Percentiles rank a stretch among this genome's conserved stretches.
These are phyloP conservation scores for Mesoclemmys tuberculata DNA, from an alignment of 2,113 vertebrate species.

Conservation along the genomic window DNA sequence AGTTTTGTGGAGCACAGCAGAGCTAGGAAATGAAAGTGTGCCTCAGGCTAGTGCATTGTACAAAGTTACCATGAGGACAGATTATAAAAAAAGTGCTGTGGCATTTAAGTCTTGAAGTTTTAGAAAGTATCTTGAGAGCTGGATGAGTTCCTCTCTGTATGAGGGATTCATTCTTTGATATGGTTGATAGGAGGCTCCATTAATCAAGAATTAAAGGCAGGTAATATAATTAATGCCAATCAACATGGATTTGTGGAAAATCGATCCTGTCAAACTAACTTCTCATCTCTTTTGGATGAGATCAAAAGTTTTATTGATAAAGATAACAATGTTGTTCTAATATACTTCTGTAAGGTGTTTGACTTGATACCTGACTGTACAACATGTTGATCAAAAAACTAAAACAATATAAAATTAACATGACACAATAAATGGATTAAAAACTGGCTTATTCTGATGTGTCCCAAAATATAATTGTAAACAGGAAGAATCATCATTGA, in stretches of 20 bases:
- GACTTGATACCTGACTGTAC: neutral
- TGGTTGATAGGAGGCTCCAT: neutral
- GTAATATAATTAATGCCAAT: neutral
- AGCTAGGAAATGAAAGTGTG: neutral
- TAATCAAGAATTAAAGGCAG: neutral
- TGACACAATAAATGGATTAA: neutral
- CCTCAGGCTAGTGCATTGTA: neutral
- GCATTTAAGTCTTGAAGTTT: neutral
- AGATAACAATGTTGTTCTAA: neutral
- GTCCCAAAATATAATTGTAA: neutral
- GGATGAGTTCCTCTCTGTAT: neutral
- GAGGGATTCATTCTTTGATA: neutral
- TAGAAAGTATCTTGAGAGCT: neutral
- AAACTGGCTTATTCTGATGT: neutral
- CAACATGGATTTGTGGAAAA: neutral
- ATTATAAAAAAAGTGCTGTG: neutral
- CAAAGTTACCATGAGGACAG: neutral
- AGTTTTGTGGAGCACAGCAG: neutral
- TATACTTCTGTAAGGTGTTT: neutral
- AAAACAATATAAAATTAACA: neutral
- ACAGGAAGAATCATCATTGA: neutral
- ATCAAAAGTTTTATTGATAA: neutral
- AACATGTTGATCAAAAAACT: neutral
- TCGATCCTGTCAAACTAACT: neutral
- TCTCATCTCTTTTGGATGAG: neutral